Evolutionary conservation across 2,797 vertebrate species (phyloP).

Genomic region (Fistularia commersonii): DNA sequence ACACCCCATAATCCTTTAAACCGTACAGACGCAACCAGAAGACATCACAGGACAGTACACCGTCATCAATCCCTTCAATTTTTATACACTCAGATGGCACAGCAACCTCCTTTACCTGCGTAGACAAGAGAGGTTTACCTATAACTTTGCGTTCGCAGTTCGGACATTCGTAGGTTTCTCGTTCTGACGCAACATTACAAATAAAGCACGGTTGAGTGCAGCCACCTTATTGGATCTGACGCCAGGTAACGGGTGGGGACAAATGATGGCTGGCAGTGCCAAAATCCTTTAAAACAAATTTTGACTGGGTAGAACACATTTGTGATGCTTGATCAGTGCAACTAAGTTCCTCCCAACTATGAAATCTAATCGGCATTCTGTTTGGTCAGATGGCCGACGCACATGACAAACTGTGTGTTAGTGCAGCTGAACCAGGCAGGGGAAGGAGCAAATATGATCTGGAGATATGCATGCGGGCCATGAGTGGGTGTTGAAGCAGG

Average conservation of each 20-base stretch:
- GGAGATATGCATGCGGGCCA: constrained; percentile 30
- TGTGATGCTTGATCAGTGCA: not conserved
- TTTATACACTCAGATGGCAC: constrained; percentile 29
- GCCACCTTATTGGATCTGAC: constrained; percentile 4
- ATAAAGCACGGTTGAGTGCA: constrained; percentile 1
- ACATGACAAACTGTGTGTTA: constrained; percentile 36
- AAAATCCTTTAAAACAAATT: constrained; percentile 3
- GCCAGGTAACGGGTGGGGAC: constrained; percentile 10
- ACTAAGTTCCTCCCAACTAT: not conserved
- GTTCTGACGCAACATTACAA: constrained; percentile 23
- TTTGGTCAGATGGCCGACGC: constrained; percentile 41
- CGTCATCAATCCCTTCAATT: constrained; percentile 29
- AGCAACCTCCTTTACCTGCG: constrained; percentile 13
- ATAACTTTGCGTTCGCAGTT: not conserved
- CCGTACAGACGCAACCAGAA: constrained; percentile 35
- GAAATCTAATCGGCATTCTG: constrained; percentile 37
- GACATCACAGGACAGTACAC: not conserved
- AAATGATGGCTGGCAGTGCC: constrained; percentile 1
- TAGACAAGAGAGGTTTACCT: constrained; percentile 18
- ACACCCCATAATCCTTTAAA: constrained; percentile 56
- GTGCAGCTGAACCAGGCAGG: not conserved
- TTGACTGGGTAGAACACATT: not conserved
- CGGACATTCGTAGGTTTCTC: constrained; percentile 3
- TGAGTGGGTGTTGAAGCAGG: constrained; percentile 40
- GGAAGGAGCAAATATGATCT: constrained; percentile 17